These are phyloP conservation scores for Chaenogobius annularis DNA, from an alignment of 2,113 vertebrate genomes.

Conservation along the genomic window DNA sequence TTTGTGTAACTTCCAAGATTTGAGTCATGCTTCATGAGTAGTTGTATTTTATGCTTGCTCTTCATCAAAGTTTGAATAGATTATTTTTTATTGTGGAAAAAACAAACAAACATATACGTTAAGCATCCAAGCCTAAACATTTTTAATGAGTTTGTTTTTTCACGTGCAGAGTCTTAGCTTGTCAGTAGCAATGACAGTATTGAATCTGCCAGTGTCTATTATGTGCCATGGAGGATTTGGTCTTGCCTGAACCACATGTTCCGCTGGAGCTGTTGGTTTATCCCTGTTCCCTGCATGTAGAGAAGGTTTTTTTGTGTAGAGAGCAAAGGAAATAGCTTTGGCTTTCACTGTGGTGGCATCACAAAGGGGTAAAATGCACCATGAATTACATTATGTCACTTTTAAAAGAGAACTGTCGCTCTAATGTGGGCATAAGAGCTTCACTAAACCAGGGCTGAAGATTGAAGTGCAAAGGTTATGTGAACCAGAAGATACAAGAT, in stretches of 20 bases:
- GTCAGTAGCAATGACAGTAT: conserved; percentile 9
- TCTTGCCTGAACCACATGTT: conserved; percentile 54
- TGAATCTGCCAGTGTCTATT: conserved; percentile 27
- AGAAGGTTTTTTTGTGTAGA: conserved; percentile 41
- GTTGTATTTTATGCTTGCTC: too few relatives aligned
- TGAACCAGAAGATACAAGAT: not conserved
- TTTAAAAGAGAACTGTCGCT: too few relatives aligned
- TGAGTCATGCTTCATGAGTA: too few relatives aligned
- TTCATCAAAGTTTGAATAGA: too few relatives aligned
- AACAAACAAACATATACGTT: not conserved
- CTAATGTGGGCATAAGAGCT: not conserved
- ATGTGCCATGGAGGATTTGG: conserved; percentile 38
- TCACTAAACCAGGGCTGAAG: conserved; percentile 46
- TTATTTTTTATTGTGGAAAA: not conserved
- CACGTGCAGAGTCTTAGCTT: too few relatives aligned
- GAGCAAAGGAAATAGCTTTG: conserved; percentile 55
- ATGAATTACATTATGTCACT: not conserved
- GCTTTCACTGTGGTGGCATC: conserved; percentile 46
- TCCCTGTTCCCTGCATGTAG: conserved; percentile 69
- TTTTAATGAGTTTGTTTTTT: not conserved
- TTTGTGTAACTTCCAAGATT: too few relatives aligned
- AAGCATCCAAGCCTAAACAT: too few relatives aligned
- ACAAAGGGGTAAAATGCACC: conserved; percentile 7
- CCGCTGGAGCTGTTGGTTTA: conserved; percentile 67
- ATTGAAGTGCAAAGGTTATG: conserved; percentile 40